phyloP scores from a whole-genome alignment of 92 coral and sea anemone genomes.

The Diadumene lineata region DNA sequence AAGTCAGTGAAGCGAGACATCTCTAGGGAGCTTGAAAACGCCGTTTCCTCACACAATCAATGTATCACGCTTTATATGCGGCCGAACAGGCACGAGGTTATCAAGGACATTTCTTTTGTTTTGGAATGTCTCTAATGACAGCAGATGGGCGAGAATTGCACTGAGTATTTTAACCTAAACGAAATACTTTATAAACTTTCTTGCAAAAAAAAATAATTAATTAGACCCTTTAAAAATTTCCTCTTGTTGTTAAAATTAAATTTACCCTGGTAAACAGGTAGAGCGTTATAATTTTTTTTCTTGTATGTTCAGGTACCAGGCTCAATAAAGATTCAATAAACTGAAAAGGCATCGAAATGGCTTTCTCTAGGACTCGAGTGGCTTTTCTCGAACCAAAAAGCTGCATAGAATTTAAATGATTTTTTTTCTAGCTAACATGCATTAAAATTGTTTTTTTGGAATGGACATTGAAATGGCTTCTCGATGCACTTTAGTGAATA shows the following conservation, averaged over 20 bases:
- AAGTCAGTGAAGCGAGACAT: constrained; percentile 31
- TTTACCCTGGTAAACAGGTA: constrained; percentile 27
- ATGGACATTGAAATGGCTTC: constrained; percentile 40
- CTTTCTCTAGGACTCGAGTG: constrained; percentile 5
- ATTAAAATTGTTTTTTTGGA: constrained; percentile 24
- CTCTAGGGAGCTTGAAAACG: constrained; percentile 50
- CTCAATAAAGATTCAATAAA: constrained; percentile 17
- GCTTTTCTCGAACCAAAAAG: constrained; percentile 10
- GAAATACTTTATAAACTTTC: background rate
- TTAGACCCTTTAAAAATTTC: constrained; percentile 8
- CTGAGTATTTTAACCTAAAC: constrained; percentile 26
- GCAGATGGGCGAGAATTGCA: constrained; percentile 62
- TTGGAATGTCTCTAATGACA: constrained; percentile 85
- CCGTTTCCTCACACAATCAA: constrained; percentile 47
- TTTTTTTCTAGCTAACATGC: constrained; percentile 1
- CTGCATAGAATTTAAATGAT: background rate
- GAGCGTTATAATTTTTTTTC: constrained; percentile 9
- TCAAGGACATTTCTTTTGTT: constrained; percentile 71
- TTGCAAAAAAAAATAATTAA: background rate
- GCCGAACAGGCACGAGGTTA: constrained; percentile 89
- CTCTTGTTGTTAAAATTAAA: constrained; percentile 5
- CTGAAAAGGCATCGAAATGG: constrained; percentile 11
- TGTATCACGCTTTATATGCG: constrained; percentile 85
- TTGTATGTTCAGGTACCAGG: constrained; percentile 36
- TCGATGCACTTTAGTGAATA: constrained; percentile 32